phyloP scores from a whole-genome alignment of 2,113 vertebrate genomes.

The Heloderma charlesbogerti region DNA sequence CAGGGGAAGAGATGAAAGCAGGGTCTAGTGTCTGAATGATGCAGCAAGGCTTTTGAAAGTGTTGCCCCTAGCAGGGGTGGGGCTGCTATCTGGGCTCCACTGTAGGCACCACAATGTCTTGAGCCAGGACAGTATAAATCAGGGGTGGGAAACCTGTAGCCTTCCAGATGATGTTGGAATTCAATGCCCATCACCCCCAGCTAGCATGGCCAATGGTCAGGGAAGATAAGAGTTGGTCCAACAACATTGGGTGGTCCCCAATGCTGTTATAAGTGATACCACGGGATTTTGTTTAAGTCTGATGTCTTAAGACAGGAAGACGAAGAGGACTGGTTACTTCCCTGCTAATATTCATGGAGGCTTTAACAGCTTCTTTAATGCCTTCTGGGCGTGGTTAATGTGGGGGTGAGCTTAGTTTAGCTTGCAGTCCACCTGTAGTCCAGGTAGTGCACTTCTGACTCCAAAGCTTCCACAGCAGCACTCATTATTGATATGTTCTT shows the following conservation, averaged over 20 bases:
- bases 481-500: no score
- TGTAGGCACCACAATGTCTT: neutral
- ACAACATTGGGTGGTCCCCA: no score
- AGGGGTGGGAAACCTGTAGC: no score
- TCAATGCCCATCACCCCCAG: no score
- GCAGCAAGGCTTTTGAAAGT: neutral
- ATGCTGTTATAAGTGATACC: neutral
- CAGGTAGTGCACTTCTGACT: no score
- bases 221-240: no score
- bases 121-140: neutral
- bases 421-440: no score
- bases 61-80: neutral
- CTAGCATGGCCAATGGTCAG: no score
- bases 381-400: neutral
- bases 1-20: neutral
- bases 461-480: neutral
- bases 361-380: slow-evolving; percentile 53
- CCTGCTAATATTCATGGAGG: slow-evolving; percentile 58
- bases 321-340: slow-evolving; percentile 57
- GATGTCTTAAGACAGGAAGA: slow-evolving; percentile 61
- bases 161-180: no score
- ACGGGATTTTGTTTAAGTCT: slow-evolving; percentile 64
- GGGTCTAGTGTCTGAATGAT: neutral
- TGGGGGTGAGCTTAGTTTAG: no score
- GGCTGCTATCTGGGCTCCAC: neutral